phyloP scores from a whole-genome alignment of 2,113 vertebrate genomes.

The Argyrosomus japonicus region DNA sequence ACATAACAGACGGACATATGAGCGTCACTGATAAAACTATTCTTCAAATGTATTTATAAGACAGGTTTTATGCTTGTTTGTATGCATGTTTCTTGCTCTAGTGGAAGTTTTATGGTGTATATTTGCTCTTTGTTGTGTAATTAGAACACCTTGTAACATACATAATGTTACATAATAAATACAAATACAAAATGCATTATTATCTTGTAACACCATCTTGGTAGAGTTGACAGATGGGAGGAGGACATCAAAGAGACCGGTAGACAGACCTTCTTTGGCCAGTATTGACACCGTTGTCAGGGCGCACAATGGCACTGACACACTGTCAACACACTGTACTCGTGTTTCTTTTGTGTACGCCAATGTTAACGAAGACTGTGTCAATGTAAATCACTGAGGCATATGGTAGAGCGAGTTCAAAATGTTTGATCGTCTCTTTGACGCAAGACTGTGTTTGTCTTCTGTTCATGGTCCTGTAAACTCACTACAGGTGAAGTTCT shows the following conservation, averaged over 20 bases:
- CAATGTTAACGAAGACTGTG: slow-evolving; percentile 1
- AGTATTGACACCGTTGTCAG: slow-evolving; percentile 63
- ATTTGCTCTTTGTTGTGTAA: neutral
- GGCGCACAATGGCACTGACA: slow-evolving; percentile 57
- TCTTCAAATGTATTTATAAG: neutral
- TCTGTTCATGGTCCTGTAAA: neutral
- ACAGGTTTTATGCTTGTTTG: neutral
- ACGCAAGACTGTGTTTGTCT: neutral
- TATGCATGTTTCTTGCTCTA: neutral
- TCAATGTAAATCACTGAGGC: slow-evolving; percentile 1
- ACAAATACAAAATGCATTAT: neutral
- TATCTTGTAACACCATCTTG: neutral
- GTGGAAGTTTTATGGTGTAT: neutral
- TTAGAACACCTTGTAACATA: neutral
- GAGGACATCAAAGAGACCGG: slow-evolving; percentile 50
- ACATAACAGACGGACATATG: neutral
- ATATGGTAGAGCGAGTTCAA: slow-evolving; percentile 29
- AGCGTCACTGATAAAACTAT: neutral
- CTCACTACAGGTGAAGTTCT: neutral
- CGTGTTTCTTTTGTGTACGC: neutral
- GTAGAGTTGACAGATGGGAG: slow-evolving; percentile 46
- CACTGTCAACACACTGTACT: slow-evolving; percentile 46
- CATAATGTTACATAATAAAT: neutral
- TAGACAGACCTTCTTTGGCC: slow-evolving; percentile 41
- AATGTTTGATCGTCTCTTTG: neutral